Percentiles rank a stretch among this genome's conserved stretches.
phyloP scores from a whole-genome alignment of 1,140 invertebrate genomes.

The Aleiodes sp. region DNA sequence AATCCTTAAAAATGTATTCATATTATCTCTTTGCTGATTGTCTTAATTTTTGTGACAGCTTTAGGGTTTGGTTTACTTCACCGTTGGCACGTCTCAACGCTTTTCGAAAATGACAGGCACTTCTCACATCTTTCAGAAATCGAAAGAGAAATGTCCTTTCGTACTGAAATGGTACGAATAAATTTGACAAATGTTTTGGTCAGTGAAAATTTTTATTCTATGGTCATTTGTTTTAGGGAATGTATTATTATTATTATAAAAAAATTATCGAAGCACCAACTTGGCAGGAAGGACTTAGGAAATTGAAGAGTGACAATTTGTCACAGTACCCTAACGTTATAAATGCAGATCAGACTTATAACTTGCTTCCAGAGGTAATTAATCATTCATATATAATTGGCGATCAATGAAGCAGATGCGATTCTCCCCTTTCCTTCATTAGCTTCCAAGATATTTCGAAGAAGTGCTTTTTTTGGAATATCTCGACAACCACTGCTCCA shows the following conservation, averaged over 20 bases:
- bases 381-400: neutral
- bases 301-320: constrained; percentile 77
- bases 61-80: constrained; percentile 62
- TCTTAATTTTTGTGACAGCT: constrained; percentile 41
- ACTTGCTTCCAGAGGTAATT: constrained; percentile 83
- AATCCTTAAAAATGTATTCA: no score
- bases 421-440: no score
- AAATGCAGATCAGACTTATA: constrained; percentile 84
- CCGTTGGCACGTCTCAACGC: constrained; percentile 73
- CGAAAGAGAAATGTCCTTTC: constrained; percentile 83
- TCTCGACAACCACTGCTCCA: no score
- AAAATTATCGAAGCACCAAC: constrained; percentile 76
- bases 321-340: constrained; percentile 84
- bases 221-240: constrained; percentile 73
- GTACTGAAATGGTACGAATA: constrained; percentile 79
- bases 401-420: no score
- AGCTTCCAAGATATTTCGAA: no score
- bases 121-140: constrained; percentile 85
- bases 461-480: no score
- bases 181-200: neutral
- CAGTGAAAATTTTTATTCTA: constrained; percentile 17
- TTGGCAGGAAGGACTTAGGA: constrained; percentile 71
- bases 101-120: constrained; percentile 84
- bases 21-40: constrained; percentile 10
- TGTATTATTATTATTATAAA: constrained; percentile 91